Evolutionary conservation across 2,113 vertebrate species (phyloP), one percentile per base, ranked within the genome.

Genomic region (Perca flavescens): DNA sequence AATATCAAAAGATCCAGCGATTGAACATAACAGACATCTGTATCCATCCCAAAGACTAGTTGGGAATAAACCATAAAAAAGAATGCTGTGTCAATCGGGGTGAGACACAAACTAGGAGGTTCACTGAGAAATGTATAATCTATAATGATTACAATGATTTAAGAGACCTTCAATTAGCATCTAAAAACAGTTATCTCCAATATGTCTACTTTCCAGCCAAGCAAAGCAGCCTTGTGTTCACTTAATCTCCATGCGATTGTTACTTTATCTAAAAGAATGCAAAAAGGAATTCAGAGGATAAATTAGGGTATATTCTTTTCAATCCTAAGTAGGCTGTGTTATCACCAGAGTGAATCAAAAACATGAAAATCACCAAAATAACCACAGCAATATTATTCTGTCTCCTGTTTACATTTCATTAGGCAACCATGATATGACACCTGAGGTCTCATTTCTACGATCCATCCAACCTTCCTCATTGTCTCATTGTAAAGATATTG

Each of bases 401-500:
- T 25, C 49, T 64, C 25, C 34, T 43, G 6, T 25, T 25, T 57
- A 9, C 36, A 16, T 68, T 68, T 52, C 9, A 64, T 64, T 6
- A 52, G 19, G 5, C 52, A 52, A 34, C 31, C 58, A 36, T 21
- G 25, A 50, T 60, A 25, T 86, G 68, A 53, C 34, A 82, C 25
- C 12, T 57, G 19, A 56, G 34, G 5, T 34, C 5, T 58, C 3
- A 22, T 70, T 21, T 17, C 31, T 74, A n/a, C 6, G 1, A 73
- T 57, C 75, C 49, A 1, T 43, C 43, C 49, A 50, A 58, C 67
- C 73, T 16, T 54, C 63, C 58, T 57, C 28, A 56, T 49, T 50
- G 22, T 83, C 57, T 84, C 70, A 19, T 69, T 80, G 84, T 90
- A 85, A 88, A 82, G 50, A 77, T 86, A 79, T 43, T 67, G 70